A percentile compares a stretch with the other conserved stretches of the same genome.
Evolutionary conservation across 2,888 invertebrate species (phyloP).

Genomic region (Hanleya hanleyi): DNA sequence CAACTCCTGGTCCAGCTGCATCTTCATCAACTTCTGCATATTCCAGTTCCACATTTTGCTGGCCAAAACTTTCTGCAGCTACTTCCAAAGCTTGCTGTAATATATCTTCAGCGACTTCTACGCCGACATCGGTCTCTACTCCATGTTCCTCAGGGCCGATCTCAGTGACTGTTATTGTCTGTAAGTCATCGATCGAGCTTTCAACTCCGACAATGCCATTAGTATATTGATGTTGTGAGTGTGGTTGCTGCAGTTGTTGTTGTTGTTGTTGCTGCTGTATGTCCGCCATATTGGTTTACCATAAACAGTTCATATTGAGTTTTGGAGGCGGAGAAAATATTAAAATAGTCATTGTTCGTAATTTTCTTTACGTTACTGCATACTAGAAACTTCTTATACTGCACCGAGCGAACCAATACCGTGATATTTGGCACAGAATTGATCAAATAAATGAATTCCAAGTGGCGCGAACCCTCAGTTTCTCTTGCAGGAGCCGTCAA

Average conservation of each 20-base stretch:
- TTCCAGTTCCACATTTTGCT: neutral
- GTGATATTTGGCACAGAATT: neutral
- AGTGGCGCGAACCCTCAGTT: constrained; percentile 4
- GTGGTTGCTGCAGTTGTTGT: neutral
- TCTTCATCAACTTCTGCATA: neutral
- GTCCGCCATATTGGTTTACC: constrained; percentile 6
- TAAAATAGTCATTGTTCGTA: neutral
- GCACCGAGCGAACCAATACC: neutral
- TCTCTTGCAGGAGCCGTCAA: neutral
- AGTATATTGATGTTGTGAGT: too few relatives aligned
- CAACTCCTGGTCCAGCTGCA: constrained; percentile 29
- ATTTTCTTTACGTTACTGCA: neutral
- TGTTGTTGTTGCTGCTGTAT: neutral
- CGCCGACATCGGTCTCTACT: constrained; percentile 23
- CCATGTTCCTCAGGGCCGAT: constrained; percentile 23
- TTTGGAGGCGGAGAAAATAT: neutral
- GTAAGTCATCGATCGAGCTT: too few relatives aligned
- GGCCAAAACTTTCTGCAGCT: constrained; percentile 41
- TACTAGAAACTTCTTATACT: neutral
- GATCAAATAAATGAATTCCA: neutral
- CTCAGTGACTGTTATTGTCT: neutral
- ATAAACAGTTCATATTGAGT: neutral
- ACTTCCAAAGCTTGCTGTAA: constrained; percentile 66
- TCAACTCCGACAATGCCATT: too few relatives aligned
- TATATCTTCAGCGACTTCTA: constrained; percentile 56